Base-by-base conservation (phyloP, 2,797 vertebrate genomes). In the Agapornis canus region DNA sequence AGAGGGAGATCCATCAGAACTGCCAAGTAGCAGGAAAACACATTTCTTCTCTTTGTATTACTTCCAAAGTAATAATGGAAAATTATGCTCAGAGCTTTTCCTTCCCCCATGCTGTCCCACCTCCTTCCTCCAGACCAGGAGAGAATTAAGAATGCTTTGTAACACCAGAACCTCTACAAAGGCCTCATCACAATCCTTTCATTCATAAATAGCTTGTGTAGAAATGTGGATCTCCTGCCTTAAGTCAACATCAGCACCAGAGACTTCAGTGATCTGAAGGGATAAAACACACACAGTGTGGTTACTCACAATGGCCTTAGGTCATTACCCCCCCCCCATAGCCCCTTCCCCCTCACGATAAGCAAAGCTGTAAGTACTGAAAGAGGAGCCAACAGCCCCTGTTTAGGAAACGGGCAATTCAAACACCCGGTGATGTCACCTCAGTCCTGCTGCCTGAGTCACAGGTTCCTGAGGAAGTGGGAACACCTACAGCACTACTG, bases 391-490 rank as follows among this genome's bases (percentile, higher is more conserved):
- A 35, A 8, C 69, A 69, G 77, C 35, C n/a, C 56, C 52, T 13
- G 0, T 49, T 90, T 49, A 47, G 95, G 93, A 76, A 89, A 71
- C 12, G 39, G 29, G 83, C 90, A 86, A 60, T 49, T 81, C 90
- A 77, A 72, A 80, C 17, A 86, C 81, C 48, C 7, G 9, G 16
- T 95, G 93, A 95, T 91, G 95, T 93, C 40, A 94, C 15, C 64
- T 59, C 91, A 71, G 48, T 94, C 72, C 87, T 69, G 0, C 13
- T 25, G 81, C 75, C 89, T 94, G 96, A 96, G 77, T 95, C 95
- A 95, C 89, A 76, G 87, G 94, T 95, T 97, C 95, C 95, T 90
- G 94, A 95, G 96, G 96, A 97, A 96, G 87, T 60, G 94, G 91
- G 22, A 97, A 92, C 95, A 96, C 95, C 95, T 92, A 95, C 85